These are phyloP conservation scores for Tuta absoluta DNA, from an alignment of 2,888 invertebrate genomes.

Conservation along the genomic window DNA sequence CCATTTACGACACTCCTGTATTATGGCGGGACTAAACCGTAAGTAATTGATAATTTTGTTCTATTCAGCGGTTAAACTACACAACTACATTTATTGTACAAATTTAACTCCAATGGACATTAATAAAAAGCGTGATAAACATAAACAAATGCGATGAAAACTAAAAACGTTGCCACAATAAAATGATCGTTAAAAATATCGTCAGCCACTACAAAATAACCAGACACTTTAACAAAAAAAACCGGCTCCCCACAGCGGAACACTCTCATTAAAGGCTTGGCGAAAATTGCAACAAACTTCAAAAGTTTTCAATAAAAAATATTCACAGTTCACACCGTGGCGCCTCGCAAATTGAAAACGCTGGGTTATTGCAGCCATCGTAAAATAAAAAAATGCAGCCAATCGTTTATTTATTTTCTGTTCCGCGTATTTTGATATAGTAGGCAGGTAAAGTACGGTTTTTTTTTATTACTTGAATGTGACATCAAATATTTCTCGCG, in stretches of 20 bases:
- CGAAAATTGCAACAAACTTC: constrained; percentile 15
- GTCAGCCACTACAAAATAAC: constrained; percentile 15
- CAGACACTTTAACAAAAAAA: constrained; percentile 18
- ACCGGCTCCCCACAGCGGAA: constrained; percentile 8
- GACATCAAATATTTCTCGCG: too few species aligned
- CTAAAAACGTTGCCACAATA: neutral
- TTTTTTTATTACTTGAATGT: too few species aligned
- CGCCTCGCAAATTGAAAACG: constrained; percentile 11
- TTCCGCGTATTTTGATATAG: neutral
- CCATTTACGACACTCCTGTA: too few species aligned
- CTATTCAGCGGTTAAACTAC: too few species aligned
- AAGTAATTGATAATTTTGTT: too few species aligned
- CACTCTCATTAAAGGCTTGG: constrained; percentile 13
- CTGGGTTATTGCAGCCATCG: neutral
- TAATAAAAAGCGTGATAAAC: too few species aligned
- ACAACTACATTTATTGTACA: too few species aligned
- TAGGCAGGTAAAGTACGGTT: neutral
- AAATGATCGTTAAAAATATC: constrained; percentile 10
- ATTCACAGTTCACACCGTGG: constrained; percentile 9
- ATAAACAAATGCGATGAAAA: neutral
- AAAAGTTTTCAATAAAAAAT: constrained; percentile 19
- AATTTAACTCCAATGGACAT: too few species aligned
- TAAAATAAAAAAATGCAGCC: neutral
- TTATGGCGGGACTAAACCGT: too few species aligned
- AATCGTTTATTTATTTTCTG: neutral